A percentile compares a stretch with the other conserved stretches of the same genome.
Evolutionary conservation across 1,140 invertebrate genomes (phyloP).

Genomic region (Saxidomus purpurata): DNA sequence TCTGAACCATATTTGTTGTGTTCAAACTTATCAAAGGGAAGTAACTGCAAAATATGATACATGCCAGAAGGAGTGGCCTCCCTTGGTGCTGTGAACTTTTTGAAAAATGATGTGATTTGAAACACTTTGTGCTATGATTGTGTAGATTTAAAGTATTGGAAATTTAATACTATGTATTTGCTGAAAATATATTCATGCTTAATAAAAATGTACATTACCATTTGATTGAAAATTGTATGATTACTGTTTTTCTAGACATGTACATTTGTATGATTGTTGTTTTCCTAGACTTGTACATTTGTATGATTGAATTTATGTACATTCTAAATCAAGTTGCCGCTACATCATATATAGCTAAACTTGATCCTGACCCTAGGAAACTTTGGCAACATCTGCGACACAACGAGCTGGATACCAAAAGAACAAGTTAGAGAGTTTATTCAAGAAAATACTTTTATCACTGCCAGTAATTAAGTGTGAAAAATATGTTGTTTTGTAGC

Average conservation of each 20-base stretch:
- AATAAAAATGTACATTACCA: neutral
- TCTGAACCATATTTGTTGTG: neutral
- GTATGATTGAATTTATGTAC: no score
- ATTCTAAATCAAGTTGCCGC: no score
- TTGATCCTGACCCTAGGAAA: no score
- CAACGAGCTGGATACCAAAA: no score
- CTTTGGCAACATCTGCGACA: no score
- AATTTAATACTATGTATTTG: neutral
- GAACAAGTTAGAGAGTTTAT: no score
- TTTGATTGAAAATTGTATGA: neutral
- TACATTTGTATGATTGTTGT: neutral
- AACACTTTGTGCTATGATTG: conserved; percentile 22
- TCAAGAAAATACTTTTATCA: no score
- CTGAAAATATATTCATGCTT: conserved; percentile 2
- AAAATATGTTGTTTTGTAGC: no score
- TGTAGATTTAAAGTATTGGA: neutral
- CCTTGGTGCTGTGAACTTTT: conserved; percentile 32
- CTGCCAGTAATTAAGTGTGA: no score
- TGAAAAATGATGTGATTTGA: conserved; percentile 4
- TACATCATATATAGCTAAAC: no score
- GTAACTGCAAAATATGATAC: neutral
- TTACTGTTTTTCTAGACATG: neutral
- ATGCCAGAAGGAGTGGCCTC: conserved; percentile 1
- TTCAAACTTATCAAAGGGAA: conserved; percentile 2
- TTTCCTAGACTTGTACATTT: no score